Evolutionary conservation across 1,140 invertebrate species (phyloP), one percentile per base, ranked within the genome.

Genomic region (Druon quercuslanigerum): DNA sequence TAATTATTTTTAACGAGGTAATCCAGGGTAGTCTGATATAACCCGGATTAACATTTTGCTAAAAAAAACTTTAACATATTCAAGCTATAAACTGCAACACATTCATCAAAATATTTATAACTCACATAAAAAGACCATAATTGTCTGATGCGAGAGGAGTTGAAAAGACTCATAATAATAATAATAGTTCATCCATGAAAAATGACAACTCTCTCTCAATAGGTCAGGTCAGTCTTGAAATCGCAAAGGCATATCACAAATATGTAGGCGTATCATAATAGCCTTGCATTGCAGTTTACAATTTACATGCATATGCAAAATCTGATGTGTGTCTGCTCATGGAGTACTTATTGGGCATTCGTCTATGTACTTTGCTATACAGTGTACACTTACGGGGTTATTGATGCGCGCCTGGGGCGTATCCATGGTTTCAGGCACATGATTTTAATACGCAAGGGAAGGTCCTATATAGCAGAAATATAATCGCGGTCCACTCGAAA

Each of bases 351-450:
- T 81, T 81, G 82, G 80, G 73, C 56, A 51, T 51, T 25, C 50
- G 71, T 46, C 73, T 75, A 66, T 75, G 73, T 75, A 71, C 78
- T 66, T 66, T 66, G 57, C 57, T 66, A 66, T 66, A 66, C 16
- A 66, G 79, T 78, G 79, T 77, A 71, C 77, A 83, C 80, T 83
- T 83, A 82, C 76, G 78, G 75, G 78, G 78, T 75, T 83, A 52
- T 76, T 83, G 80, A 83, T 80, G 73, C 80, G 80, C 76, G 82
- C 77, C 80, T 81, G 50, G 82, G 80, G 79, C 80, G 82, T 83
- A 83, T 79, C 78, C 82, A 83, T 83, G 79, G 82, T 83, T 83
- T 79, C 82, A 81, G 72, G 71, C 33, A 54, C 52, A n/a, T 50
- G 72, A 76, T 80, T 83, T 81, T 79, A 81, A 83, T 83, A 81